phyloP scores from a whole-genome alignment of 2,797 vertebrate species.

The Acropternis orthonyx region DNA sequence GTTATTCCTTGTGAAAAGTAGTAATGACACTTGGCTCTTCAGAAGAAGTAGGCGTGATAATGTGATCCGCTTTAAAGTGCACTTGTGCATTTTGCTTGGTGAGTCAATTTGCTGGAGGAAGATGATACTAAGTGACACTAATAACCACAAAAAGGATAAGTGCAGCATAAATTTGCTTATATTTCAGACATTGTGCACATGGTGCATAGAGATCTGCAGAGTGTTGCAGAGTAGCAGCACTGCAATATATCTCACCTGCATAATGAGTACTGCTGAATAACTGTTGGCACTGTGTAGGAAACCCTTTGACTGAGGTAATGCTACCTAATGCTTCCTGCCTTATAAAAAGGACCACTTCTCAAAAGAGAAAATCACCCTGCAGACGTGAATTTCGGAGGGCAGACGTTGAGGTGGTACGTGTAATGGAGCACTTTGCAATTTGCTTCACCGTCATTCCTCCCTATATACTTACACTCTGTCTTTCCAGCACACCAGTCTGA shows the following conservation, averaged over 20 bases:
- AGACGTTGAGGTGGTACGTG: not conserved
- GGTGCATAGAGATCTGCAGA: slow-evolving; percentile 60
- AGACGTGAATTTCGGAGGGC: not conserved
- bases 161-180: slow-evolving; percentile 68
- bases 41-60: slow-evolving; percentile 56
- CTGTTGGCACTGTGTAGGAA: slow-evolving; percentile 27
- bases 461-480: not conserved
- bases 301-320: slow-evolving; percentile 46
- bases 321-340: slow-evolving; percentile 25
- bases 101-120: slow-evolving; percentile 68
- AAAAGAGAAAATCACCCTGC: not conserved
- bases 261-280: slow-evolving; percentile 64
- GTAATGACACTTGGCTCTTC: slow-evolving; percentile 56
- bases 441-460: not conserved
- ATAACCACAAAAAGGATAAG: slow-evolving; percentile 68
- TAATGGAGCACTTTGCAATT: not conserved
- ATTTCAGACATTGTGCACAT: slow-evolving; percentile 47
- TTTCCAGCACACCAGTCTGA: not conserved
- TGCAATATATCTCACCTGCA: slow-evolving; percentile 56
- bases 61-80: slow-evolving; percentile 50
- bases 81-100: slow-evolving; percentile 62
- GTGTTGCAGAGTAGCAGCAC: slow-evolving; percentile 49
- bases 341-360: slow-evolving; percentile 12
- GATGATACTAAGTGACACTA: slow-evolving; percentile 69
- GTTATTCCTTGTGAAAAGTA: slow-evolving; percentile 63